A percentile compares a stretch with the other conserved stretches of the same genome.
These are phyloP conservation scores for Pogonophryne albipinna DNA, from an alignment of 2,797 vertebrate species.

Conservation along the genomic window DNA sequence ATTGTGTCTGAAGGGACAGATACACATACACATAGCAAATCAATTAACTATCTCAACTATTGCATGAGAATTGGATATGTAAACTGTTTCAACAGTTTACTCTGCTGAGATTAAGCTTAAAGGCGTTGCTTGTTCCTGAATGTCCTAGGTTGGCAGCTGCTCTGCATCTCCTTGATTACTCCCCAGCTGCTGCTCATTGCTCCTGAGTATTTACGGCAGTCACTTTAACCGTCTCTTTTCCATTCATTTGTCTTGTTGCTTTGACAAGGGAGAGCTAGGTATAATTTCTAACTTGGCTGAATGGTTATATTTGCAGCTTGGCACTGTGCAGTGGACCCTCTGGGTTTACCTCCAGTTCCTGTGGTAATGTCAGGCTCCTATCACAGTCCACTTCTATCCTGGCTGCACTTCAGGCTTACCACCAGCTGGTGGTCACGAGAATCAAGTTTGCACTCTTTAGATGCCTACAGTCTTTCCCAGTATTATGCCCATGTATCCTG, in stretches of 20 bases:
- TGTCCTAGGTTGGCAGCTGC: constrained; percentile 20
- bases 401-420: constrained; percentile 22
- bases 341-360: constrained; percentile 10
- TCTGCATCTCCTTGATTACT: constrained; percentile 40
- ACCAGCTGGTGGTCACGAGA: constrained; percentile 40
- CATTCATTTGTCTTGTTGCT: constrained; percentile 17
- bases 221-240: constrained; percentile 4
- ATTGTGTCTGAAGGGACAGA: neutral
- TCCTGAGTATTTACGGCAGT: constrained; percentile 34
- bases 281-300: neutral
- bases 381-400: constrained; percentile 7
- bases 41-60: neutral
- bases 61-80: neutral
- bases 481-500: constrained; percentile 34
- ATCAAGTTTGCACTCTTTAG: constrained; percentile 38
- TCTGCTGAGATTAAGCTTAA: neutral
- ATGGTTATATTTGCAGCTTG: neutral
- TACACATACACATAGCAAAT: neutral
- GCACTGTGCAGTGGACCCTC: neutral
- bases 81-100: neutral
- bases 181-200: constrained; percentile 33
- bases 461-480: constrained; percentile 37
- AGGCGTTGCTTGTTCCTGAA: neutral
- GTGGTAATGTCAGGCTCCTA: constrained; percentile 5
- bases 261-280: neutral